Conservation (phyloP, 2,113 vertebrate species). For the Cyanoliseus patagonus region DNA sequence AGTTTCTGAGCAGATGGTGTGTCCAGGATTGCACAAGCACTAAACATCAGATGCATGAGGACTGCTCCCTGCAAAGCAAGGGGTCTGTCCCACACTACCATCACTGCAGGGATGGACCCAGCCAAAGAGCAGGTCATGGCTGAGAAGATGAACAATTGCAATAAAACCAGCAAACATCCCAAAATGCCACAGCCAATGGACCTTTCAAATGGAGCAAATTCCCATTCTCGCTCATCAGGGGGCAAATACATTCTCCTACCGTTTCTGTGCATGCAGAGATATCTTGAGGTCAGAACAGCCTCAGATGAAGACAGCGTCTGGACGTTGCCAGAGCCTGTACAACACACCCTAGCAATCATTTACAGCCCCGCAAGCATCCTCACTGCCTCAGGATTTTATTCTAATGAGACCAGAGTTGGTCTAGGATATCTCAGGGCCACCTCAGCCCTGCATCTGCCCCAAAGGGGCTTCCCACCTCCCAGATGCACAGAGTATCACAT, state of each 20-base stretch:
- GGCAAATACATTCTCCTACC: background rate
- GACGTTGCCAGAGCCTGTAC: background rate
- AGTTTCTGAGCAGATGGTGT: background rate
- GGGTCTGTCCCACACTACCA: background rate
- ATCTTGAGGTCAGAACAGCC: background rate
- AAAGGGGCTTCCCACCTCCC: background rate
- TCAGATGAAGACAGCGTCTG: background rate
- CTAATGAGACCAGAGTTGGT: fast-evolving
- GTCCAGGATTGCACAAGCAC: background rate
- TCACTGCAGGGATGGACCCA: background rate
- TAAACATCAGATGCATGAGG: background rate
- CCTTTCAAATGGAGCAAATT: background rate
- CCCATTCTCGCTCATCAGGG: background rate
- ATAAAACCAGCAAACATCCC: background rate
- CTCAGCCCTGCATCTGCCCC: background rate
- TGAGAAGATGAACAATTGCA: background rate
- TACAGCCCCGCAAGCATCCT: background rate
- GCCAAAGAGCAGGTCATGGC: background rate
- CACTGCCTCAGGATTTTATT: background rate
- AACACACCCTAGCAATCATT: background rate
- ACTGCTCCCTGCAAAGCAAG: background rate
- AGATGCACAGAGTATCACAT: background rate
- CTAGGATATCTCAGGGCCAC: background rate
- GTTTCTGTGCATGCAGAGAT: background rate
- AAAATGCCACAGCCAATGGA: background rate